Conservation (phyloP, 2,113 vertebrate species). For the Atrichornis clamosus region DNA sequence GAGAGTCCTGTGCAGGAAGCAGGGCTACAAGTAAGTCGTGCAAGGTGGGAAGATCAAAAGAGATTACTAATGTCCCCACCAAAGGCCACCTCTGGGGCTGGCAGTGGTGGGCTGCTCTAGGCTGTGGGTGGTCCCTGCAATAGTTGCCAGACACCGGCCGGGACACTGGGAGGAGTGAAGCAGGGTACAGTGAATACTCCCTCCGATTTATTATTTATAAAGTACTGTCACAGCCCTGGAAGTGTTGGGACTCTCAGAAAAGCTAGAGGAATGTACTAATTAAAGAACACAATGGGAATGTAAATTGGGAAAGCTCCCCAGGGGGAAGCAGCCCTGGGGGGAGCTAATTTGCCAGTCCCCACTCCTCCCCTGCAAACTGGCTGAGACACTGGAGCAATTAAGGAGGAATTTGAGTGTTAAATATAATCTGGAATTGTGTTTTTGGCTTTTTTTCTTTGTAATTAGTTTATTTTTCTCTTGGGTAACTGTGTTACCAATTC, state of each 20-base stretch:
- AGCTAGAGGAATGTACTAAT: constrained; percentile 66
- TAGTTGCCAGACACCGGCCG: background rate
- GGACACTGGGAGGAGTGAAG: background rate
- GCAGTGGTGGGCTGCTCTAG: background rate
- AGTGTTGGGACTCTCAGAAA: constrained; percentile 63
- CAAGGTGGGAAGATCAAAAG: background rate
- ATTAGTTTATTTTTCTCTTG: constrained; percentile 60
- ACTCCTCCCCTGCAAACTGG: constrained; percentile 61
- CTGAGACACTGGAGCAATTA: constrained; percentile 60
- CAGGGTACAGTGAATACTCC: constrained; percentile 21
- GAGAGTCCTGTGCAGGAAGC: background rate
- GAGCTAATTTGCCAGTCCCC: constrained; percentile 56
- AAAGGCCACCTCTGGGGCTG: background rate
- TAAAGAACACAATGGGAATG: constrained; percentile 66
- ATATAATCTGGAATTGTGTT: constrained; percentile 62
- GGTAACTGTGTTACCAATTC: constrained; percentile 39
- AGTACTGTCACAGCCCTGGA: constrained; percentile 47
- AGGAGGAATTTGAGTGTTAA: constrained; percentile 62
- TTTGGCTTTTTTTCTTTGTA: background rate
- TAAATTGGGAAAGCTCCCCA: constrained; percentile 61
- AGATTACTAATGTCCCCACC: background rate
- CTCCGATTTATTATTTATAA: constrained; percentile 48
- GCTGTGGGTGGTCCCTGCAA: constrained; percentile 45
- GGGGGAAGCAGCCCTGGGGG: constrained; percentile 43
- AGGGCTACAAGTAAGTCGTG: background rate